Percentiles rank a stretch among this genome's conserved stretches.
Evolutionary conservation across 2,888 invertebrate species (phyloP).

Genomic region (Pasiphila rectangulata): DNA sequence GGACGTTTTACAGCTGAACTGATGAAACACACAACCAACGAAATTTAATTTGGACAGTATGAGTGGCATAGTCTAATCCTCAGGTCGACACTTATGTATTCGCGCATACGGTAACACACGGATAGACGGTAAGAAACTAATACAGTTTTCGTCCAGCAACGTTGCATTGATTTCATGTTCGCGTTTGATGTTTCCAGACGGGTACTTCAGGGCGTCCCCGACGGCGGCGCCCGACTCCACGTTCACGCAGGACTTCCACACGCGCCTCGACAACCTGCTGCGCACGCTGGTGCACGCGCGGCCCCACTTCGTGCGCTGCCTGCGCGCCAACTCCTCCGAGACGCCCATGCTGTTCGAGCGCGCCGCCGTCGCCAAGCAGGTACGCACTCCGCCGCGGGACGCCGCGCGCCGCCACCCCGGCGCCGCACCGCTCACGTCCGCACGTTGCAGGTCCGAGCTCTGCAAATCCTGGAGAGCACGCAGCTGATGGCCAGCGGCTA

Average conservation of each 20-base stretch:
- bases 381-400: conserved; percentile 38
- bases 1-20: no score
- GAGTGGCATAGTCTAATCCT: no score
- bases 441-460: conserved; percentile 84
- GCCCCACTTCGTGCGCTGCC: conserved; percentile 96
- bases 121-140: no score
- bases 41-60: no score
- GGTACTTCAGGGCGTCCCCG: conserved; percentile 92
- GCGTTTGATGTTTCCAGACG: no score
- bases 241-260: conserved; percentile 97
- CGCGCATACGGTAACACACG: no score
- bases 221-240: conserved; percentile 94
- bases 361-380: conserved; percentile 89
- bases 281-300: conserved; percentile 95
- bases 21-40: no score
- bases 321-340: conserved; percentile 92
- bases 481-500: conserved; percentile 97
- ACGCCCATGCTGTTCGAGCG: conserved; percentile 92
- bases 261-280: conserved; percentile 93
- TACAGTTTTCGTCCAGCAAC: no score
- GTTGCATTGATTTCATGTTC: no score
- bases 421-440: neutral
- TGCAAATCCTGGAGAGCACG: conserved; percentile 95
- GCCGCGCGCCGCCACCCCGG: neutral
- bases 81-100: no score